Percentiles rank a stretch among this genome's conserved stretches.
Evolutionary conservation across 2,113 vertebrate genomes (phyloP).

Genomic region (Bujurquina vittata): DNA sequence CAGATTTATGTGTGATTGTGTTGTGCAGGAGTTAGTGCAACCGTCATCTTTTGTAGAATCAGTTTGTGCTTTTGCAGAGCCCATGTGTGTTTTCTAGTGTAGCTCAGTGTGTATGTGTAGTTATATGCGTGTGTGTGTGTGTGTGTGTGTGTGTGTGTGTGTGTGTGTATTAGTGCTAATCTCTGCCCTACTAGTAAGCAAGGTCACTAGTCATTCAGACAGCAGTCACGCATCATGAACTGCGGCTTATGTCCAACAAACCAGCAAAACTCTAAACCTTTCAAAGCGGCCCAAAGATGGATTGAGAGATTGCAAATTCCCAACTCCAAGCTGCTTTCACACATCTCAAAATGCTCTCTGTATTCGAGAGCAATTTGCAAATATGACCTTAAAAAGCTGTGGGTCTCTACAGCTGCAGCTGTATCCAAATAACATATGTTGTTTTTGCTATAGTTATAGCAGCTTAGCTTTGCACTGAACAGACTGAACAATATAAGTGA

Average conservation of each 20-base stretch:
- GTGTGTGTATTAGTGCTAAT: not conserved
- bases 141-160: not conserved
- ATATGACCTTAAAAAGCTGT: constrained; percentile 32
- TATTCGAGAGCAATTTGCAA: constrained; percentile 43
- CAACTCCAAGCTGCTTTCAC: constrained; percentile 36
- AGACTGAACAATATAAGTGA: not conserved
- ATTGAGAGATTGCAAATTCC: constrained; percentile 35
- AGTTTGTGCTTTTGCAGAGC: not conserved
- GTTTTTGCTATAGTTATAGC: constrained; percentile 31
- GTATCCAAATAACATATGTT: constrained; percentile 49
- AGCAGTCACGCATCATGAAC: constrained; percentile 2
- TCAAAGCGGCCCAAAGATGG: constrained; percentile 34
- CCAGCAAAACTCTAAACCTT: constrained; percentile 32
- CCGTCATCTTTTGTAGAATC: not conserved
- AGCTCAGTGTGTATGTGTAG: not conserved
- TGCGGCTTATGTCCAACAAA: constrained; percentile 14
- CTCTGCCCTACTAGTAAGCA: constrained; percentile 9
- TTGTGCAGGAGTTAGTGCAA: not conserved
- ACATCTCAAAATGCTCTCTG: constrained; percentile 7
- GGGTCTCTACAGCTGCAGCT: constrained; percentile 25
- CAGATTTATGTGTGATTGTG: constrained; percentile 7
- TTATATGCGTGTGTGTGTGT: not conserved
- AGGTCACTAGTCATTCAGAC: not conserved
- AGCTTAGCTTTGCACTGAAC: not conserved
- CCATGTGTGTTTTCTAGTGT: not conserved